These are phyloP conservation scores for Oceanodroma tethys DNA, from an alignment of 2,113 vertebrate genomes.

Conservation along the genomic window DNA sequence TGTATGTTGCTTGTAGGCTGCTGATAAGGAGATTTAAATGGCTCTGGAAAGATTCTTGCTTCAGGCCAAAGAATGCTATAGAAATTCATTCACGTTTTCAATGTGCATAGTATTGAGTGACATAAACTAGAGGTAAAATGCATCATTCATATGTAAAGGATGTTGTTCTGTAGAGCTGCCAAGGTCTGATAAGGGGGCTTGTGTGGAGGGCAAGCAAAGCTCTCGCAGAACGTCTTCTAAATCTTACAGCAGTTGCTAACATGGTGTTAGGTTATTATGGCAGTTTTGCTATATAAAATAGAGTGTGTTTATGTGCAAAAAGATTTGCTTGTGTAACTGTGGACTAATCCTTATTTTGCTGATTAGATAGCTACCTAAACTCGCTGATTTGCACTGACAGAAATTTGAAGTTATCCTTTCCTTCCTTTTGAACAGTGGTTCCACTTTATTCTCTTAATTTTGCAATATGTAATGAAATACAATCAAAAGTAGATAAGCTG, in stretches of 20 bases:
- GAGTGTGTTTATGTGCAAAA: constrained; percentile 26
- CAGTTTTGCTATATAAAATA: not conserved
- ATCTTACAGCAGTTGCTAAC: constrained; percentile 41
- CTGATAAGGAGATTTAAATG: constrained; percentile 75
- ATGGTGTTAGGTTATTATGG: constrained; percentile 8
- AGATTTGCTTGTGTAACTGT: constrained; percentile 37
- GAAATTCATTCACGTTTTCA: constrained; percentile 65
- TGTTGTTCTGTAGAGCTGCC: constrained; percentile 64
- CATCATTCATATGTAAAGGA: constrained; percentile 68
- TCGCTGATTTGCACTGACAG: not conserved
- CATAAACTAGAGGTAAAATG: constrained; percentile 34
- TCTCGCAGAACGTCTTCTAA: not conserved
- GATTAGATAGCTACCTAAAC: constrained; percentile 15
- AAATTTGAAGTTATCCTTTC: not conserved
- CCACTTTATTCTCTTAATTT: not conserved
- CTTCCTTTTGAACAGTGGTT: not conserved
- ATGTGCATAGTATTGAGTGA: constrained; percentile 19
- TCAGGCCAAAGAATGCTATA: constrained; percentile 30
- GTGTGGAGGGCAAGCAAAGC: not conserved
- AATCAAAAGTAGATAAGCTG: constrained; percentile 23
- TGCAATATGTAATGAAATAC: not conserved
- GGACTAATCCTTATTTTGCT: constrained; percentile 49
- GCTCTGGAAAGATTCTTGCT: constrained; percentile 67
- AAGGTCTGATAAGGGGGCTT: constrained; percentile 53
- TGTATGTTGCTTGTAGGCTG: constrained; percentile 54